Evolutionary conservation across 37 sponge, comb jelly and placozoan species (phyloP).

Genomic region (Lycopodina hypogea): DNA sequence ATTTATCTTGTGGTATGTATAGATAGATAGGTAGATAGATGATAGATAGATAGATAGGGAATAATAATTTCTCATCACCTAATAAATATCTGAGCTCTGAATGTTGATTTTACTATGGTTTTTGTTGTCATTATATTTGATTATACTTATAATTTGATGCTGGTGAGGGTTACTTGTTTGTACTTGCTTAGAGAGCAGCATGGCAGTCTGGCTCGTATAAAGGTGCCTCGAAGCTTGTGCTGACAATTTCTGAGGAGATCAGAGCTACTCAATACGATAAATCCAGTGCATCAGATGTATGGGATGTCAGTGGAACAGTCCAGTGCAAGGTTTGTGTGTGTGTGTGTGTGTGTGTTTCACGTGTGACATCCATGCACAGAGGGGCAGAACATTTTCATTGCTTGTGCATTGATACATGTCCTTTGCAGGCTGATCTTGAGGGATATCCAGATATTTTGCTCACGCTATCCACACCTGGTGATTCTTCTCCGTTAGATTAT

Average conservation of each 20-base stretch:
- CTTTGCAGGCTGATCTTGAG: constrained; percentile 89
- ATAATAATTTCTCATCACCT: too few species aligned
- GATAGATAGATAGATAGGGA: neutral
- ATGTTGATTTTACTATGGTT: too few species aligned
- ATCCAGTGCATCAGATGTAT: constrained; percentile 44
- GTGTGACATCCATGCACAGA: too few species aligned
- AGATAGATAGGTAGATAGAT: neutral
- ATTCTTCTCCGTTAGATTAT: constrained; percentile 53
- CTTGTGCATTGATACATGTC: neutral
- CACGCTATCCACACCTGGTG: constrained; percentile 56
- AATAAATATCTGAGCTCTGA: too few species aligned
- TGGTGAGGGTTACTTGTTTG: neutral
- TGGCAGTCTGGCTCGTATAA: constrained; percentile 67
- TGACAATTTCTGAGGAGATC: constrained; percentile 71
- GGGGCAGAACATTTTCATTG: too few species aligned
- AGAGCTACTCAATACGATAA: constrained; percentile 69
- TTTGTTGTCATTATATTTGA: too few species aligned
- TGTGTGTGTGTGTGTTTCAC: too few species aligned
- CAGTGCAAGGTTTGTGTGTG: constrained; percentile 65
- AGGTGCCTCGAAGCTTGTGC: constrained; percentile 47
- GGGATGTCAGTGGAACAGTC: constrained; percentile 76
- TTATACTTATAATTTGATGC: too few species aligned
- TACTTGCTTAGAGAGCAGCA: constrained; percentile 61
- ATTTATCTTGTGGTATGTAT: neutral
- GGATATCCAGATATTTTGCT: constrained; percentile 79